These are phyloP conservation scores for Brachyalestes nurse DNA, from an alignment of 2,797 vertebrate species.

Conservation along the genomic window DNA sequence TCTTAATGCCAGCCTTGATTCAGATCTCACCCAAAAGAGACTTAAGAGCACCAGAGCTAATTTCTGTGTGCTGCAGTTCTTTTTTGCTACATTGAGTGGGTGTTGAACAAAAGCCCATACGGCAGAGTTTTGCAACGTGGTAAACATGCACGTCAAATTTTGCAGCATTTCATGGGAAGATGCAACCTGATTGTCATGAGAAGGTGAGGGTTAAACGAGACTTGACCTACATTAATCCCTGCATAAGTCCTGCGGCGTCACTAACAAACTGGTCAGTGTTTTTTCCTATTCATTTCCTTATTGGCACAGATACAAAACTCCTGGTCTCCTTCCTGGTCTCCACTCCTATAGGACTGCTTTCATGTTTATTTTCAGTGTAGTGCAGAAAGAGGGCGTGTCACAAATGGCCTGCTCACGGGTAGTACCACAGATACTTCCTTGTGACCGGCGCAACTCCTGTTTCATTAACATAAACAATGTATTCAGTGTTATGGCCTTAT, in stretches of 20 bases:
- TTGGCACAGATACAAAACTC: constrained; percentile 23
- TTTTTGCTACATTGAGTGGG: background rate
- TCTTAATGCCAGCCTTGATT: background rate
- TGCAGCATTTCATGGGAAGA: background rate
- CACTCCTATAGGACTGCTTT: constrained; percentile 33
- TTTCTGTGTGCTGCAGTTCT: background rate
- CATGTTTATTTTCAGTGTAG: constrained; percentile 63
- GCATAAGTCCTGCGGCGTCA: background rate
- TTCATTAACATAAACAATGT: constrained; percentile 6
- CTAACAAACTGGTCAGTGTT: constrained; percentile 9
- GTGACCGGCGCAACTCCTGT: background rate
- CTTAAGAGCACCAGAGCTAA: background rate
- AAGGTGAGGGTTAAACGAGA: background rate
- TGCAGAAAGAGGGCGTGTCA: constrained; percentile 47
- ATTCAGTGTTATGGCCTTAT: background rate
- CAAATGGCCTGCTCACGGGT: constrained; percentile 35
- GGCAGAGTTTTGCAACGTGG: background rate
- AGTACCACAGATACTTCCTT: constrained; percentile 43
- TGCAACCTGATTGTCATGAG: background rate
- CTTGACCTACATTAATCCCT: background rate
- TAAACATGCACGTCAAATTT: background rate
- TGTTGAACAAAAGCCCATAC: background rate
- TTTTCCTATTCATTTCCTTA: constrained; percentile 31
- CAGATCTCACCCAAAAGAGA: background rate
- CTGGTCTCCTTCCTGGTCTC: constrained; percentile 28